Conservation (phyloP, 2,113 vertebrate genomes). For the Psilopsiagon aurifrons region DNA sequence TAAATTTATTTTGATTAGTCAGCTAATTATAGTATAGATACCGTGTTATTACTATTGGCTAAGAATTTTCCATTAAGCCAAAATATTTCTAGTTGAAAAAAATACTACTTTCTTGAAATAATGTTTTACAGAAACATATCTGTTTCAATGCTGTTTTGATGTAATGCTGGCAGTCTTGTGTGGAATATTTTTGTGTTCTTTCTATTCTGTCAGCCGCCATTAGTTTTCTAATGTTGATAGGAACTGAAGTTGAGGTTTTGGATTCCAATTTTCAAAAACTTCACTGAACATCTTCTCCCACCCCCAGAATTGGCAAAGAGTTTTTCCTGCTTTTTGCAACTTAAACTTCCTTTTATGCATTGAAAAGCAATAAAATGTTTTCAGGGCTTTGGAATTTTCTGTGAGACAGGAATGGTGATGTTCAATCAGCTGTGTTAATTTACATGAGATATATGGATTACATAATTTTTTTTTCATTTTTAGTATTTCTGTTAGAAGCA, state of each 20-base stretch:
- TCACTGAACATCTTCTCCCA: not conserved
- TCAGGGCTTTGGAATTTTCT: not conserved
- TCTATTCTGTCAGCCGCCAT: not conserved
- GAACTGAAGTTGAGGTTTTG: not conserved
- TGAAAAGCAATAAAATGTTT: not conserved
- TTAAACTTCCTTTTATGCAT: not conserved
- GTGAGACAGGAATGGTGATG: not conserved
- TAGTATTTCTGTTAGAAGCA: not conserved
- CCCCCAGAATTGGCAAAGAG: not conserved
- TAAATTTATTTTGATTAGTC: not conserved
- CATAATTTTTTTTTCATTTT: not conserved
- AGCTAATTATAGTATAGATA: not conserved
- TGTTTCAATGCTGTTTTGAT: not conserved
- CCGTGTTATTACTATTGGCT: not conserved
- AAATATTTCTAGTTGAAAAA: not conserved
- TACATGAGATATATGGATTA: not conserved
- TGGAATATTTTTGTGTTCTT: not conserved
- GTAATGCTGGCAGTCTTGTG: not conserved
- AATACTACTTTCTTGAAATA: not conserved
- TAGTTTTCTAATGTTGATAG: not conserved
- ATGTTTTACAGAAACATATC: not conserved
- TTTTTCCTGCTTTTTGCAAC: not conserved
- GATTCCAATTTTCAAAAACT: not conserved
- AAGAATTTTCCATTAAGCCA: not conserved
- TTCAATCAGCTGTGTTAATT: not conserved